These are phyloP conservation scores for Gobio gobio DNA, from an alignment of 2,113 vertebrate genomes.

Conservation along the genomic window DNA sequence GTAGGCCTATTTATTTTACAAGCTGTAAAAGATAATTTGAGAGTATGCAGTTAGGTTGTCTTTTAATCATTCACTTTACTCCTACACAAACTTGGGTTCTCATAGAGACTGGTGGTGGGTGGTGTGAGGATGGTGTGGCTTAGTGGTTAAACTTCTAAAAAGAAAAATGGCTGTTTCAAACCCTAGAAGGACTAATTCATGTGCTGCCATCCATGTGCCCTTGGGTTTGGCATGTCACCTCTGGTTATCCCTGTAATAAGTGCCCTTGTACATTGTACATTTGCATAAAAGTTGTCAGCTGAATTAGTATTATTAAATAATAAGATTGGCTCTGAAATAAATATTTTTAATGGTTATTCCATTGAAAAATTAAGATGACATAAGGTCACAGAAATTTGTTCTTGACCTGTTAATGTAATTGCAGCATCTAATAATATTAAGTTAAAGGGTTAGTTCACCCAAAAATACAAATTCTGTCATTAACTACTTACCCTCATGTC, in stretches of 20 bases:
- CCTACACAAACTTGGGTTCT: neutral
- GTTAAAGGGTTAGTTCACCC: neutral
- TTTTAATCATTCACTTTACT: conserved; percentile 55
- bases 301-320: neutral
- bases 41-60: conserved; percentile 64
- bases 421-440: neutral
- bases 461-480: too few species aligned
- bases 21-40: conserved; percentile 57
- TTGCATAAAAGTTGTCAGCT: neutral
- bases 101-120: conserved; percentile 17
- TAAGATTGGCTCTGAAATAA: neutral
- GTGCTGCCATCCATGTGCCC: neutral
- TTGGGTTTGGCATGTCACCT: neutral
- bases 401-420: neutral
- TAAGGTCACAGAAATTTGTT: too few species aligned
- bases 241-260: neutral
- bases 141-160: neutral
- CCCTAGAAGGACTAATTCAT: neutral
- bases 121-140: neutral
- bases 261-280: neutral
- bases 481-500: too few species aligned
- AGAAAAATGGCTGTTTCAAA: neutral
- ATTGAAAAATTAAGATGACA: neutral
- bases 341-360: neutral
- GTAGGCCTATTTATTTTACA: conserved; percentile 49